Percentiles rank a stretch among this genome's conserved stretches.
Conservation (phyloP, 2,797 vertebrate species). For the Siniperca undulata region DNA sequence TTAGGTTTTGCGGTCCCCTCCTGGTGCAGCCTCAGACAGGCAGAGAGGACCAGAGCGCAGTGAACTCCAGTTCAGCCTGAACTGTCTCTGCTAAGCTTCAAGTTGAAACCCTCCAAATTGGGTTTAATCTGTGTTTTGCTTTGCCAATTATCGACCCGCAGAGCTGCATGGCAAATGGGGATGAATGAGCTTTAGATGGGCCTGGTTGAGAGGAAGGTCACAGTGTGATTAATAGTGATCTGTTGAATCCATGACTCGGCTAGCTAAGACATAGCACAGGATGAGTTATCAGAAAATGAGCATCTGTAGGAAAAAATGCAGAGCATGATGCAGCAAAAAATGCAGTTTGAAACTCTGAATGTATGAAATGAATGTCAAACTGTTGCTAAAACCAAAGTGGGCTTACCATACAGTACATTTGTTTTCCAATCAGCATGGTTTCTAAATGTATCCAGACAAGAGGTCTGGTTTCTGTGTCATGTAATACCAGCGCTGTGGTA, state of each 20-base stretch:
- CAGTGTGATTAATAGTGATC: conserved; percentile 76
- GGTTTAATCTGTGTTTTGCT: conserved; percentile 84
- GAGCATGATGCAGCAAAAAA: conserved; percentile 41
- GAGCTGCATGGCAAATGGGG: conserved; percentile 78
- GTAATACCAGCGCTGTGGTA: conserved; percentile 26
- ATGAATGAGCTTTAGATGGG: conserved; percentile 77
- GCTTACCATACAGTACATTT: conserved; percentile 26
- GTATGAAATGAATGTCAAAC: conserved; percentile 19
- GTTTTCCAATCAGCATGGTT: conserved; percentile 40
- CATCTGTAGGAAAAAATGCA: conserved; percentile 31
- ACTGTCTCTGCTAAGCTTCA: conserved; percentile 81
- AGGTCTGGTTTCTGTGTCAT: conserved; percentile 56
- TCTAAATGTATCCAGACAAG: conserved; percentile 46
- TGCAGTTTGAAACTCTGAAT: conserved; percentile 1
- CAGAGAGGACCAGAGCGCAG: conserved; percentile 64
- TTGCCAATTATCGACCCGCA: conserved; percentile 81
- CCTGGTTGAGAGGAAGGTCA: conserved; percentile 77
- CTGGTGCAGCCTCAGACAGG: conserved; percentile 71
- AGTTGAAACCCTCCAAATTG: conserved; percentile 79
- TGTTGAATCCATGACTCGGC: conserved; percentile 55
- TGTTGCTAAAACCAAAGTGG: conserved; percentile 23
- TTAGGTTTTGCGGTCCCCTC: conserved; percentile 76
- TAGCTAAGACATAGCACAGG: conserved; percentile 19
- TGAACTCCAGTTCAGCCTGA: conserved; percentile 72
- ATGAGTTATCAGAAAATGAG: conserved; percentile 55